Base-by-base conservation (phyloP, 2,888 invertebrate species). In the Caenorhabditis becei region DNA sequence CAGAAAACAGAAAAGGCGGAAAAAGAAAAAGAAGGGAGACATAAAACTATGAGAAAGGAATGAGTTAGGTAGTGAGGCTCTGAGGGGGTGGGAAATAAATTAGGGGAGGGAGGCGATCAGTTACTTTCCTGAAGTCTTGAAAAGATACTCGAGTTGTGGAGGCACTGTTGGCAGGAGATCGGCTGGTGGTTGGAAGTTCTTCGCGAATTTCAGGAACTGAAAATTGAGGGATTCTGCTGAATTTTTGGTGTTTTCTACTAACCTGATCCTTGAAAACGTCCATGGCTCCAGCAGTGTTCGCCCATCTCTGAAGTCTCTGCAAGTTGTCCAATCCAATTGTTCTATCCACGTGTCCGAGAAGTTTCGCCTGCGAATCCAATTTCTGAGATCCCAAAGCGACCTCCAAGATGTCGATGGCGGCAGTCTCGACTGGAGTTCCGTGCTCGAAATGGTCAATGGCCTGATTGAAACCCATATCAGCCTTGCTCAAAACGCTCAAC, bases 251-350 rank as follows among this genome's bases (percentile, higher is more conserved):
- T 5, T 10, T 5, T 14, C 18, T 28, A 23, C 18, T 20, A 54
- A 89, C 90, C 86, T 90, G 89, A 78, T 90, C 90, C 70, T 90
- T 91, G 69, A 90, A 85, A 54, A 89, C 81, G 65, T 90, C 90
- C 74, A 90, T 78, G n/a, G 90, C 90, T 66, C 90, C 90, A 26
- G 90, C 90, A 44, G 90, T 90, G 80, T 90, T 90, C 26, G 90
- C 90, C 90, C 90, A 91, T 59, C 90, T 72, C 62, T 90, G 90
- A n/a, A 90, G 71, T 54, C 90, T 80, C 41, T 90, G 90, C 14
- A 90, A 81, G 70, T 90, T 90, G 67, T 90, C 90, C 59, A 90
- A 82, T 54, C 90, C 90, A 65, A 90, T 87, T 14, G 90, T 89
- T 62, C 90, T 82, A 78, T 90, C 90, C 10, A 90, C 90, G 61